These are phyloP conservation scores for Myotis pilosus DNA, from an alignment of 2,797 vertebrate species.

Conservation along the genomic window DNA sequence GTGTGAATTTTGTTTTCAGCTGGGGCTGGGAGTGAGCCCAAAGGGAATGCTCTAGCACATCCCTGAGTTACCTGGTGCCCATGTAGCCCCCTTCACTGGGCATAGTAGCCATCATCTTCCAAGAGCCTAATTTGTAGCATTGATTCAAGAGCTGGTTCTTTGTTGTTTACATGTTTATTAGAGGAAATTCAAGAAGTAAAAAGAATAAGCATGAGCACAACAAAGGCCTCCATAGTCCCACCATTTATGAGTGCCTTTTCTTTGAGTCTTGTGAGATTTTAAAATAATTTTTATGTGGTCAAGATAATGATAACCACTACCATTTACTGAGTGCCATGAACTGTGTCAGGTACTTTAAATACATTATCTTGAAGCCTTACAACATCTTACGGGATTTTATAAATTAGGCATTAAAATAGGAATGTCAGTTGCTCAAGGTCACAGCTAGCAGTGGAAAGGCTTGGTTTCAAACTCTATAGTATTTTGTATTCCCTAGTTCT, in stretches of 20 bases:
- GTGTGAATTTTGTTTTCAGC: not conserved
- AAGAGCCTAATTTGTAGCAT: not conserved
- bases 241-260: not conserved
- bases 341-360: not conserved
- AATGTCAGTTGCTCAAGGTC: not conserved
- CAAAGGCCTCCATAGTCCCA: not conserved
- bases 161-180: constrained; percentile 13
- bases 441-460: constrained; percentile 11
- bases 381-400: not conserved
- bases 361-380: constrained; percentile 16
- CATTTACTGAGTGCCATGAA: constrained; percentile 24
- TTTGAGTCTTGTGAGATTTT: constrained; percentile 14
- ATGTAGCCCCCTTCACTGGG: not conserved
- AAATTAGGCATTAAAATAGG: constrained; percentile 47
- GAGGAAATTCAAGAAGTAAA: constrained; percentile 6
- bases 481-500: constrained; percentile 18
- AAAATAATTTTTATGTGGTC: not conserved
- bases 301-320: constrained; percentile 4
- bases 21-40: constrained; percentile 13
- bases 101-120: not conserved
- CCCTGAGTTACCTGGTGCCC: not conserved
- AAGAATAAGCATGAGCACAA: constrained; percentile 1
- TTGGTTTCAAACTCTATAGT: constrained; percentile 11
- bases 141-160: not conserved
- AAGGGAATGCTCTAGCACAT: not conserved